Base-by-base conservation (phyloP, 2,113 vertebrate species). In the Coryphaenoides rupestris region DNA sequence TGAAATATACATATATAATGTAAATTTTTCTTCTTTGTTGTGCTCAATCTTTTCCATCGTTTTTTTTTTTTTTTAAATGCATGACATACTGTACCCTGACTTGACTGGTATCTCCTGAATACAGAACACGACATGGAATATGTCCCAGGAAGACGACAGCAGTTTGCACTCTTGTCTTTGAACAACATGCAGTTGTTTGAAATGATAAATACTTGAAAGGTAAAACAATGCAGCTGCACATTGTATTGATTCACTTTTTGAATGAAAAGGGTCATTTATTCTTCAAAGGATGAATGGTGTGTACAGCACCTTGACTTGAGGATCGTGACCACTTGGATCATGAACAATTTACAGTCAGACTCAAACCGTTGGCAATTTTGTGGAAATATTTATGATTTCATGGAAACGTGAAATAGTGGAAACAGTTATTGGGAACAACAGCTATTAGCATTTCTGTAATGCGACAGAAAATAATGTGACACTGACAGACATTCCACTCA, bases 1-100 rank as follows among this genome's bases (percentile, higher is more conserved):
- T 68, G 72, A 79, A 77, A 82, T 85, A 87, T 65, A n/a, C n/a
- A n/a, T n/a, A 40, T 40, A 86, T 83, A 68, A 67, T 83, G 76
- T 88, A 80, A 67, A 84, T 78, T 77, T 70, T 21, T 76, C 71
- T 69, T 73, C 65, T 74, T 86, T 65, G 73, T 64, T 81, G 76
- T 68, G 79, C 79, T 75, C 70, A 66, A 76, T 69, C 73, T 77
- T 80, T 83, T 87, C 82, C 88, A 6, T 5, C 13, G 17, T 90
- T 89, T 88, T 68, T 82, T 78, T 80, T 65, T 66, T 22, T 83
- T 89, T 69, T 72, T 76, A 78, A 87, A 88, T 87, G 88, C 87
- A 90, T 87, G 87, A 81, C 65, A 81, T 72, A 70, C 66, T 75
- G 81, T 10, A 12, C 33, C 33, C 33, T 78, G 77, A 83, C 76